phyloP scores from a whole-genome alignment of 1,140 invertebrate species.

The Bombus superbus region DNA sequence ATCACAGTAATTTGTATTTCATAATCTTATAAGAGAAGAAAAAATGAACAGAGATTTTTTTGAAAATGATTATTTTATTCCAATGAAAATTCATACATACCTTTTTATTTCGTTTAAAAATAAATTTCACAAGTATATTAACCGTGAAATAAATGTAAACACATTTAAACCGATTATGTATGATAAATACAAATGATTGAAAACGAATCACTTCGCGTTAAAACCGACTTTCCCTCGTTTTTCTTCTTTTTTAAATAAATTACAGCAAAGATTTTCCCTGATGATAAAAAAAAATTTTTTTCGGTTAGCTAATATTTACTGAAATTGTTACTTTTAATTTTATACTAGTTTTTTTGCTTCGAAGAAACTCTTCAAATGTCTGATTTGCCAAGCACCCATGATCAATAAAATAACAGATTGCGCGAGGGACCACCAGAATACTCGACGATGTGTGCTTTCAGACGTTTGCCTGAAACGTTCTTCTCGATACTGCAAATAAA shows the following conservation, averaged over 20 bases:
- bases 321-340: constrained; percentile 59
- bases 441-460: constrained; percentile 98
- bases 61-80: constrained; percentile 37
- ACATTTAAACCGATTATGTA: background rate
- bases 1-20: background rate
- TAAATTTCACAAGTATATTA: background rate
- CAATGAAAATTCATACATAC: constrained; percentile 10
- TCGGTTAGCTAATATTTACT: background rate
- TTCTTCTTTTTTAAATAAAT: constrained; percentile 8
- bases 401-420: constrained; percentile 95
- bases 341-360: constrained; percentile 99
- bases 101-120: background rate
- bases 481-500: constrained; percentile 94
- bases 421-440: constrained; percentile 98
- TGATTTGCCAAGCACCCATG: constrained; percentile 99
- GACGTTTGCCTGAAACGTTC: constrained; percentile 98
- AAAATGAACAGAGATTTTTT: background rate
- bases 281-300: background rate
- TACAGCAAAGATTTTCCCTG: background rate
- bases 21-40: background rate
- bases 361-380: constrained; percentile 99
- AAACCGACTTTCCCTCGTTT: background rate
- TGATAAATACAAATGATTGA: background rate
- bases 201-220: background rate
- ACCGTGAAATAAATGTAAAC: background rate